A percentile compares a stretch with the other conserved stretches of the same genome.
These are phyloP conservation scores for Bucco capensis DNA, from an alignment of 2,113 vertebrate species.

Conservation along the genomic window DNA sequence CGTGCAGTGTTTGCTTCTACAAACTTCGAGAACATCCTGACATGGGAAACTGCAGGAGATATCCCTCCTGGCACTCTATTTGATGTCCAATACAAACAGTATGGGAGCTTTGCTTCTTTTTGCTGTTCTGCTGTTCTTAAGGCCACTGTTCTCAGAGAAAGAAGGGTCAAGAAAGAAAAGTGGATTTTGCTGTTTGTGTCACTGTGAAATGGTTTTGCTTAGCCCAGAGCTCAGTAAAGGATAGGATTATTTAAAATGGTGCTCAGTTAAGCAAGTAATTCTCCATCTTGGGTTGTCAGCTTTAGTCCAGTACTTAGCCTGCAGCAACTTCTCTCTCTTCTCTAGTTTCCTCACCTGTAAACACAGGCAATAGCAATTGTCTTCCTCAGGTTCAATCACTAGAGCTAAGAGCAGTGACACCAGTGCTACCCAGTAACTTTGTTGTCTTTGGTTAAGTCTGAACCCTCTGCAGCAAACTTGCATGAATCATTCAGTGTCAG, in stretches of 20 bases:
- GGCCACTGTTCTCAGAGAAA: neutral
- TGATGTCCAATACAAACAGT: slow-evolving; percentile 74
- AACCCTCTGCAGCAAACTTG: neutral
- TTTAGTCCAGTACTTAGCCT: neutral
- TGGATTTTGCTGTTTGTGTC: neutral
- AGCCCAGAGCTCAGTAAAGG: neutral
- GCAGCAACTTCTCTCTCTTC: neutral
- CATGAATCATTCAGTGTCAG: neutral
- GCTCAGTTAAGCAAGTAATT: neutral
- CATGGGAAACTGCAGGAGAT: slow-evolving; percentile 37
- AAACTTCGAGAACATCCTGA: slow-evolving; percentile 78
- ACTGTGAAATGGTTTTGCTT: neutral
- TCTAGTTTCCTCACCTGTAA: neutral
- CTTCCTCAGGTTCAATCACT: neutral
- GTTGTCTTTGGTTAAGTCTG: neutral
- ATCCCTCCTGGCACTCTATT: slow-evolving; percentile 40
- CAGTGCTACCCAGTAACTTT: neutral
- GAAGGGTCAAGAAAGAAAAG: neutral
- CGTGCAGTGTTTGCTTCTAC: slow-evolving; percentile 63
- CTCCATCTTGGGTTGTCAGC: neutral
- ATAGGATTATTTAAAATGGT: neutral
- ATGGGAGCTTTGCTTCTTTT: neutral
- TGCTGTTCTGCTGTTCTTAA: neutral
- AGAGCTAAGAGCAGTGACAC: neutral
- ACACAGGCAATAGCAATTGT: neutral